Evolutionary conservation across 2,113 vertebrate genomes (phyloP).

Genomic region (Sebastes fasciatus): DNA sequence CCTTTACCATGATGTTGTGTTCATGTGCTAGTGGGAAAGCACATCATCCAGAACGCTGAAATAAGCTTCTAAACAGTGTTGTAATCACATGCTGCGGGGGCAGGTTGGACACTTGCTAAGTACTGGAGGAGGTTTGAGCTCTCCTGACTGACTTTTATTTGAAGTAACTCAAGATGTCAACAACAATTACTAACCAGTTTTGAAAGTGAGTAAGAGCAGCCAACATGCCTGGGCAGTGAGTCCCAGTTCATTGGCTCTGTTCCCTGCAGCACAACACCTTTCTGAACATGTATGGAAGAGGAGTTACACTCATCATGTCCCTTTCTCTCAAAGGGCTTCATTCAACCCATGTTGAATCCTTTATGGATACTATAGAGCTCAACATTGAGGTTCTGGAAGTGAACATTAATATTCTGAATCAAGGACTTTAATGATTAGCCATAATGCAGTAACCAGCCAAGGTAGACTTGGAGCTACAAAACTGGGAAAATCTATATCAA

Average conservation of each 20-base stretch:
- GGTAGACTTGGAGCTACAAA: too few species aligned
- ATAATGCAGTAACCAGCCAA: too few species aligned
- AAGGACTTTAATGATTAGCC: too few species aligned
- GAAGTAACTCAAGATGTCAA: constrained; percentile 11
- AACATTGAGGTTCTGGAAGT: too few species aligned
- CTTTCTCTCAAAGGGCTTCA: neutral
- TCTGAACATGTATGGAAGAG: neutral
- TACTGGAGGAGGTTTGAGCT: neutral
- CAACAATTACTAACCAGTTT: constrained; percentile 11
- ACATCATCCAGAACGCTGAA: neutral
- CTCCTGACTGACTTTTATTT: neutral
- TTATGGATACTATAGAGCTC: neutral
- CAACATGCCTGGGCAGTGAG: constrained; percentile 18
- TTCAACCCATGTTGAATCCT: neutral
- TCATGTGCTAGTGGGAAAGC: neutral
- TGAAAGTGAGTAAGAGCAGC: neutral
- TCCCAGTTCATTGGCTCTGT: neutral
- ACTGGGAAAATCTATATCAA: too few species aligned
- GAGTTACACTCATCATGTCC: neutral
- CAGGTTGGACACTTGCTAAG: neutral
- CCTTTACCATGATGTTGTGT: neutral
- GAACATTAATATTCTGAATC: too few species aligned
- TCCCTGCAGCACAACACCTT: constrained; percentile 9
- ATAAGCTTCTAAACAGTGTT: neutral
- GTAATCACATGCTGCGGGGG: neutral